A percentile compares a stretch with the other conserved stretches of the same genome.
Evolutionary conservation across 2,113 vertebrate genomes (phyloP).

Genomic region (Phylloscopus trochiloides): DNA sequence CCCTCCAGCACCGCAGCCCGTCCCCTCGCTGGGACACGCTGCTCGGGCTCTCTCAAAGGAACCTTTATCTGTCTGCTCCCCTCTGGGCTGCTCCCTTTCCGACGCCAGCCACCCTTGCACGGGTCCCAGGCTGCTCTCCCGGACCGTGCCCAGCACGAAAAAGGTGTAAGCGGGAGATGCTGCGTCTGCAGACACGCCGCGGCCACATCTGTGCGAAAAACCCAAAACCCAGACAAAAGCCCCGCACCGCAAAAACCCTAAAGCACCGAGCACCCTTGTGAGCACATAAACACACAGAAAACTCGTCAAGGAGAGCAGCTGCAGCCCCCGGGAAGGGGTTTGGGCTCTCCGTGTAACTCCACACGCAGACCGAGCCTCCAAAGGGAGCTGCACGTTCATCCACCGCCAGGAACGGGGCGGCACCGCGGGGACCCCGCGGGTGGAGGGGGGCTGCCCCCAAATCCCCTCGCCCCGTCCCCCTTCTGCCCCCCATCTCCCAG

Average conservation of each 20-base stretch:
- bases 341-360: neutral
- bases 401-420: neutral
- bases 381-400: neutral
- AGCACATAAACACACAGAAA: neutral
- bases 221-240: fast-evolving
- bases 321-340: neutral
- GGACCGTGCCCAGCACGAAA: fast-evolving
- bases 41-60: neutral
- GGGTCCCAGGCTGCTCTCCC: neutral
- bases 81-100: neutral
- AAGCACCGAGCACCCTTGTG: neutral
- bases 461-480: neutral
- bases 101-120: neutral
- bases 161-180: neutral
- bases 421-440: neutral
- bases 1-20: neutral
- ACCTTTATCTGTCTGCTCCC: neutral
- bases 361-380: neutral
- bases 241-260: neutral
- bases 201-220: neutral
- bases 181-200: neutral
- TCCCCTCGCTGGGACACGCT: neutral
- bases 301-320: neutral
- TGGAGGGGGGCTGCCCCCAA: neutral
- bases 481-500: neutral